phyloP scores from a whole-genome alignment of 2,888 invertebrate species.

The Trilocha varians region DNA sequence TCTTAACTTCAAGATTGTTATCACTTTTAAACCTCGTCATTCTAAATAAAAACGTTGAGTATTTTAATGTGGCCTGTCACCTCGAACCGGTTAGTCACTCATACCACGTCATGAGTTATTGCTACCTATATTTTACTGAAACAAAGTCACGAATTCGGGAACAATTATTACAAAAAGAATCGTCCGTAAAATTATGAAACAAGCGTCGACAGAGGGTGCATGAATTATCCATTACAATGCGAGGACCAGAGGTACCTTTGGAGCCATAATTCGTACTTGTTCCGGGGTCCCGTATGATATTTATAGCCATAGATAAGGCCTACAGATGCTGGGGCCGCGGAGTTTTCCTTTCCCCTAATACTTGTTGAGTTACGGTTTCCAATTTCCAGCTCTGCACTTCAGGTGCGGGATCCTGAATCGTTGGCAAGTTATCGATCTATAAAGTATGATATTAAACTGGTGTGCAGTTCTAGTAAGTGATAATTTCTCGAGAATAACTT shows the following conservation, averaged over 20 bases:
- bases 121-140: constrained; percentile 13
- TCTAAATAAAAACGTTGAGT: not conserved
- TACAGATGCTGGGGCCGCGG: constrained; percentile 62
- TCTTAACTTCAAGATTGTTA: no score
- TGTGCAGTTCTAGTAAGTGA: not conserved
- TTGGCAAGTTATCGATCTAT: constrained; percentile 17
- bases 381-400: constrained; percentile 66
- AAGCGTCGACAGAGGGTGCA: constrained; percentile 52
- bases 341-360: constrained; percentile 70
- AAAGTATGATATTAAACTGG: not conserved
- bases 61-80: not conserved
- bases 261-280: constrained; percentile 61
- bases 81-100: no score
- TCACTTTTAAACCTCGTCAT: no score
- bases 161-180: constrained; percentile 59
- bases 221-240: constrained; percentile 66
- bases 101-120: not conserved
- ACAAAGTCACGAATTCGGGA: constrained; percentile 33
- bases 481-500: not conserved
- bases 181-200: constrained; percentile 55
- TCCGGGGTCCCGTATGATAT: constrained; percentile 55
- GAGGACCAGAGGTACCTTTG: constrained; percentile 51
- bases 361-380: constrained; percentile 71
- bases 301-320: constrained; percentile 67
- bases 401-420: constrained; percentile 42